phyloP scores from a whole-genome alignment of 2,888 invertebrate genomes.

The Megastigmus dorsalis region DNA sequence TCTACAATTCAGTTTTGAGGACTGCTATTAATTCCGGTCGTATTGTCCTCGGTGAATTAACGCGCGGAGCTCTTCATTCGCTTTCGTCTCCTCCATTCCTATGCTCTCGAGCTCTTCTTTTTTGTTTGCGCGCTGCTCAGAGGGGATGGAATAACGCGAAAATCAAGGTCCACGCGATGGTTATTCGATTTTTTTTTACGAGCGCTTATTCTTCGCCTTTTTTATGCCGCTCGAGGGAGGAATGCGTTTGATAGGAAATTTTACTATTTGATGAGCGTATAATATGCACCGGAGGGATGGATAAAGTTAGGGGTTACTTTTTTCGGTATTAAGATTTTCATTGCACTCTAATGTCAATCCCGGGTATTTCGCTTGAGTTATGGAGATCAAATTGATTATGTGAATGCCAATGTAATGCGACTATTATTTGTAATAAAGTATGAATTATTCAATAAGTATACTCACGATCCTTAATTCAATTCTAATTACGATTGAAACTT shows the following conservation, averaged over 20 bases:
- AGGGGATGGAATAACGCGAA: neutral
- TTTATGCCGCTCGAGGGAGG: conserved; percentile 30
- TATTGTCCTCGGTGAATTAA: neutral
- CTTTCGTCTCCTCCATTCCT: neutral
- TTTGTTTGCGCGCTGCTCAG: no score
- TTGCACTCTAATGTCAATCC: conserved; percentile 11
- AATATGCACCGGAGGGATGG: neutral
- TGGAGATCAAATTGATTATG: conserved; percentile 9
- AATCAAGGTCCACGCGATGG: neutral
- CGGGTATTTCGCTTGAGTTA: conserved; percentile 13
- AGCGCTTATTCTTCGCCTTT: conserved; percentile 28
- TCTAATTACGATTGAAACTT: neutral
- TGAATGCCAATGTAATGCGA: neutral
- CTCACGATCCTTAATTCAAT: neutral
- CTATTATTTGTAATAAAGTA: neutral
- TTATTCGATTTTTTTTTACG: conserved; percentile 33
- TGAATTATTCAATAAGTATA: neutral
- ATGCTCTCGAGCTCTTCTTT: no score
- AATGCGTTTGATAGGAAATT: conserved; percentile 35
- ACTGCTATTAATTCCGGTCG: neutral
- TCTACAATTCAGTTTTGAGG: neutral
- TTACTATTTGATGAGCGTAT: conserved; percentile 44
- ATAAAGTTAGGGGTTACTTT: conserved; percentile 11
- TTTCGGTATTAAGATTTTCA: conserved; percentile 32
- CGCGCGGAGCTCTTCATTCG: neutral